Evolutionary conservation across 2,113 vertebrate species (phyloP).

Genomic region (Vireo altiloquus): DNA sequence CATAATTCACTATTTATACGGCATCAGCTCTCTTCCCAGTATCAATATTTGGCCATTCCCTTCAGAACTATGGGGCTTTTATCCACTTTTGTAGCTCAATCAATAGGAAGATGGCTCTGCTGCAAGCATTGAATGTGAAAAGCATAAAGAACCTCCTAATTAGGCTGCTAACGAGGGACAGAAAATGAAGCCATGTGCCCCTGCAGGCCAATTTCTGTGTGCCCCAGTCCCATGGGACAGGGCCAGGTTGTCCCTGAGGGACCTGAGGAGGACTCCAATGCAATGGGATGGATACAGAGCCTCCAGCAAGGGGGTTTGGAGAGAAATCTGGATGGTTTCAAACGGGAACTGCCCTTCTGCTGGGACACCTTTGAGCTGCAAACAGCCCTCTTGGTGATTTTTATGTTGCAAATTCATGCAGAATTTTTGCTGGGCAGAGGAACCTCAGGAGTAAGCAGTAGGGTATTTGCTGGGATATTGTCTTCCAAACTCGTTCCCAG

Average conservation of each 20-base stretch:
- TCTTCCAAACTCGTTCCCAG: not conserved
- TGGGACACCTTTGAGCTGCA: not conserved
- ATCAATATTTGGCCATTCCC: slow-evolving; percentile 14
- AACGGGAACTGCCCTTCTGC: not conserved
- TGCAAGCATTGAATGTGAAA: not conserved
- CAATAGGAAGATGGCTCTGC: not conserved
- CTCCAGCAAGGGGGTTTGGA: not conserved
- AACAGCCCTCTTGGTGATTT: not conserved
- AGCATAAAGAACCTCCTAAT: not conserved
- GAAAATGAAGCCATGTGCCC: not conserved
- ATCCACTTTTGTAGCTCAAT: not conserved
- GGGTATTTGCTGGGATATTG: not conserved
- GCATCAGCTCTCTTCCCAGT: not conserved
- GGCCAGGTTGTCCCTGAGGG: no score
- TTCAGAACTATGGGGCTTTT: not conserved
- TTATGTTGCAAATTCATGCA: not conserved
- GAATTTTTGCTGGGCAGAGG: not conserved
- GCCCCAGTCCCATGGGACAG: rapidly evolving
- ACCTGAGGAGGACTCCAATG: no score
- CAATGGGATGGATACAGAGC: not conserved
- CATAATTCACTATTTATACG: not conserved
- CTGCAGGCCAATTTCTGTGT: not conserved
- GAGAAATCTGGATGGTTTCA: not conserved
- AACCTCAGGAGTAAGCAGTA: rapidly evolving
- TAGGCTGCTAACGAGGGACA: not conserved